Evolutionary conservation across 1,140 invertebrate genomes (phyloP).

Genomic region (Habropoda laboriosa): DNA sequence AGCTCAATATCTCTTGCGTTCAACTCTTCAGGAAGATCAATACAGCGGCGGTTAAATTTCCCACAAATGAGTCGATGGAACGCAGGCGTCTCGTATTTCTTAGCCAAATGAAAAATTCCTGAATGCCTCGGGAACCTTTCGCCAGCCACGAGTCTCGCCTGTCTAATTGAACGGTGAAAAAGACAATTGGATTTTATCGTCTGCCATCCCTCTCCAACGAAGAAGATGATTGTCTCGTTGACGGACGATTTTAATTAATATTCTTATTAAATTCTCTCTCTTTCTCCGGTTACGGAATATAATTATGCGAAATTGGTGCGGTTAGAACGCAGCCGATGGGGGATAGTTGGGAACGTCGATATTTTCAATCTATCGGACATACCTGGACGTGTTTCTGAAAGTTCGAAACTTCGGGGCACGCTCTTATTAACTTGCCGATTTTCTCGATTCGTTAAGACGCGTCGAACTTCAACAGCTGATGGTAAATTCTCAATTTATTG

Average conservation of each 20-base stretch:
- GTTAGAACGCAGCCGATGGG: not conserved
- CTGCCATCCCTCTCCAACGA: too few relatives aligned
- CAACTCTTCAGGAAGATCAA: slow-evolving; percentile 28
- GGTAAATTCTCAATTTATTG: not conserved
- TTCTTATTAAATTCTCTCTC: slow-evolving; percentile 2
- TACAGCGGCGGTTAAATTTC: slow-evolving; percentile 1
- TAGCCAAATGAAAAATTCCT: slow-evolving; percentile 26
- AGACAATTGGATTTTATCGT: slow-evolving; percentile 6
- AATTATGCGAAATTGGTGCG: slow-evolving; percentile 4
- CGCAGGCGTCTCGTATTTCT: not conserved
- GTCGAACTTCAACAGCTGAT: not conserved
- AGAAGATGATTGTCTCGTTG: not conserved
- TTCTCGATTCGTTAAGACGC: slow-evolving; percentile 7
- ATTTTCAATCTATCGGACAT: slow-evolving; percentile 20
- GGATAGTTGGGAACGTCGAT: not conserved
- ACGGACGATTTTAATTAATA: slow-evolving; percentile 5
- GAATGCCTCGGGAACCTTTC: not conserved
- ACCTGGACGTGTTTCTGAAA: not conserved
- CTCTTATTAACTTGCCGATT: slow-evolving; percentile 9
- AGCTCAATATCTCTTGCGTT: slow-evolving; percentile 17
- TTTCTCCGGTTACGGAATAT: not conserved
- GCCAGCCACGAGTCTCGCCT: too few relatives aligned
- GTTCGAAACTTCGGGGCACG: not conserved
- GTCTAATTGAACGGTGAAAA: not conserved
- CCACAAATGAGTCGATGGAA: slow-evolving; percentile 3